Conservation (phyloP, 2,113 vertebrate species). For the Microcebus lehilahytsara region DNA sequence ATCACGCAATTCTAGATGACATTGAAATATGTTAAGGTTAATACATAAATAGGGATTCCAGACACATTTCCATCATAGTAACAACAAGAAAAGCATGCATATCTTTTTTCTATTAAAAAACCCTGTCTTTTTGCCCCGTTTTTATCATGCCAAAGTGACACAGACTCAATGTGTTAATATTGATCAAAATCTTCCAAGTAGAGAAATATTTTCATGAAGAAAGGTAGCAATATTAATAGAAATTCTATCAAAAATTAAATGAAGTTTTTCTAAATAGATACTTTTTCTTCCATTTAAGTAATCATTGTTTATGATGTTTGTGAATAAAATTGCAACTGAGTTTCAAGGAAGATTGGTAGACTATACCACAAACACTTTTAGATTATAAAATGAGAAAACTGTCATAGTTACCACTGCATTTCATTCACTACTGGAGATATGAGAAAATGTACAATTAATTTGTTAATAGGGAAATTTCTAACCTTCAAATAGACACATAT, state of each 20-base stretch:
- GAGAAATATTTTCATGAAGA: conserved; percentile 35
- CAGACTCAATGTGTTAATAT: not conserved
- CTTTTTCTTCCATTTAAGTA: not conserved
- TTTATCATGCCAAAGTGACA: not conserved
- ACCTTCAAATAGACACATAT: not conserved
- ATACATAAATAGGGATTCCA: not conserved
- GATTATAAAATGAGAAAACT: not conserved
- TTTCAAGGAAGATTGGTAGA: not conserved
- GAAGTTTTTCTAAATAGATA: not conserved
- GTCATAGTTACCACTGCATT: not conserved
- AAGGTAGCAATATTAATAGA: not conserved
- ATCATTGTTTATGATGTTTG: not conserved
- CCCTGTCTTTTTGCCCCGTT: not conserved
- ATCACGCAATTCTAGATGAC: not conserved
- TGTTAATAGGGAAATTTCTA: not conserved
- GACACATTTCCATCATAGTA: not conserved
- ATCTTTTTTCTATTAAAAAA: not conserved
- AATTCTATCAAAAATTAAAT: not conserved
- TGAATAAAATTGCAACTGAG: not conserved
- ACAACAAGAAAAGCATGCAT: not conserved
- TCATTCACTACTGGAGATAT: not conserved
- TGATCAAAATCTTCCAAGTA: conserved; percentile 34
- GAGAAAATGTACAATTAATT: not conserved
- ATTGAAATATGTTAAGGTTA: conserved; percentile 41
- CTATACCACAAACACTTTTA: not conserved